Conservation (phyloP, 2,797 vertebrate species). For the Eulemur albifrons region DNA sequence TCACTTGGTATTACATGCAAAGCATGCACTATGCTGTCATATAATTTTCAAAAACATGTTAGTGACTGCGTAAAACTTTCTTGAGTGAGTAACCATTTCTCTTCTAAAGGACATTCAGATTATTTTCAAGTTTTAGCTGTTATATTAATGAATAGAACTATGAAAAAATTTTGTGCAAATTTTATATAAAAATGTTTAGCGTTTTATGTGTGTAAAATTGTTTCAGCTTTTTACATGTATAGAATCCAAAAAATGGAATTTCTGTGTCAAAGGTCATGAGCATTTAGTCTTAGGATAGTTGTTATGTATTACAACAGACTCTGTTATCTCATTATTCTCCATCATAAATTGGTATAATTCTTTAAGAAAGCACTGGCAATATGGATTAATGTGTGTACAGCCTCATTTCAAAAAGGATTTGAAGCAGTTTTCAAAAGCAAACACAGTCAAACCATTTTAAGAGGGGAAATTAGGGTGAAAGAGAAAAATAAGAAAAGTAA, state of each 20-base stretch:
- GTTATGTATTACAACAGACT: not conserved
- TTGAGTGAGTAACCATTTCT: not conserved
- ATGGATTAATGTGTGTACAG: not conserved
- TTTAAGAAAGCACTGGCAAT: not conserved
- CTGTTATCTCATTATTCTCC: not conserved
- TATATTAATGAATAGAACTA: not conserved
- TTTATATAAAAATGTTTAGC: not conserved
- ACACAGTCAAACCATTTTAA: not conserved
- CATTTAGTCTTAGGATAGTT: not conserved
- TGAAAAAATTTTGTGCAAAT: not conserved
- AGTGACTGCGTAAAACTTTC: not conserved
- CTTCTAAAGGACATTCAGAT: not conserved
- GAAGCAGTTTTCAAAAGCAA: not conserved
- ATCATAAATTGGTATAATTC: not conserved
- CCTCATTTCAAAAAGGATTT: not conserved
- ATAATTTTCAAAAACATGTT: conserved; percentile 13
- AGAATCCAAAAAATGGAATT: not conserved
- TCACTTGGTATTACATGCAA: not conserved
- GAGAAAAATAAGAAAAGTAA: not conserved
- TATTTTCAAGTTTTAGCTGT: conserved; percentile 25
- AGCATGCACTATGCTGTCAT: not conserved
- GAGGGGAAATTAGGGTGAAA: not conserved
- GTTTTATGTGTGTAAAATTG: not conserved
- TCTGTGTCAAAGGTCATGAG: not conserved
- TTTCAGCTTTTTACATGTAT: not conserved